Evolutionary conservation across 2,113 vertebrate genomes (phyloP), one percentile per base, ranked within the genome.

Genomic region (Nematolebias whitei): DNA sequence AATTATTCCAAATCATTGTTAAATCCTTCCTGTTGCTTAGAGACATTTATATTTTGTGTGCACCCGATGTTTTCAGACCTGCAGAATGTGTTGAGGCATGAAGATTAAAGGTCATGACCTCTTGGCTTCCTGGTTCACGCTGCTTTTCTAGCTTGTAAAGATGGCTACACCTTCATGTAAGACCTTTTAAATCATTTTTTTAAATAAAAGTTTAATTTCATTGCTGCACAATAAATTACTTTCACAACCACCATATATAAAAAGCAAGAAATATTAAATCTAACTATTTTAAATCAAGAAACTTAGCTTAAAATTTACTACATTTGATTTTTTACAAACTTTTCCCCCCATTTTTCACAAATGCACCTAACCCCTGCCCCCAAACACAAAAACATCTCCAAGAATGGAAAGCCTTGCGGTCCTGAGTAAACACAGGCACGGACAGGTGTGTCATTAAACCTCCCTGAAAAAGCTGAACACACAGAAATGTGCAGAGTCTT

Each of bases 381-480:
- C 22, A 49, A n/a, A 2, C 24, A 50, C 45, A 45, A 62, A 19
- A 76, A 68, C 65, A 26, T 44, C 64, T 65, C 38, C 39, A 20
- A 13, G 54, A 63, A 65, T 47, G 50, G 68, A 84, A 81, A 80
- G 41, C 68, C 47, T 77, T 26, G 43, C 49, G 78, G 56, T 67
- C 70, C 75, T 67, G 29, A 0, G 29, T 61, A 86, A 83, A 89
- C 81, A 78, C 40, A 60, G 40, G 10, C 35, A 47, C 61, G 56
- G 68, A 78, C 70, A 78, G 78, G 81, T 87, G 76, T 75, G 76
- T 71, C 61, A 38, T 39, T 39, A 58, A 76, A 65, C 9, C 54
- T 35, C 45, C 18, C 57, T 26, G 54, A 54, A 59, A 44, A 5
- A 35, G 32, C 9, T 35, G 9, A 35, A 35, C 32, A 35, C 32